Conservation (phyloP, 2,113 vertebrate genomes). For the Otus sunia region DNA sequence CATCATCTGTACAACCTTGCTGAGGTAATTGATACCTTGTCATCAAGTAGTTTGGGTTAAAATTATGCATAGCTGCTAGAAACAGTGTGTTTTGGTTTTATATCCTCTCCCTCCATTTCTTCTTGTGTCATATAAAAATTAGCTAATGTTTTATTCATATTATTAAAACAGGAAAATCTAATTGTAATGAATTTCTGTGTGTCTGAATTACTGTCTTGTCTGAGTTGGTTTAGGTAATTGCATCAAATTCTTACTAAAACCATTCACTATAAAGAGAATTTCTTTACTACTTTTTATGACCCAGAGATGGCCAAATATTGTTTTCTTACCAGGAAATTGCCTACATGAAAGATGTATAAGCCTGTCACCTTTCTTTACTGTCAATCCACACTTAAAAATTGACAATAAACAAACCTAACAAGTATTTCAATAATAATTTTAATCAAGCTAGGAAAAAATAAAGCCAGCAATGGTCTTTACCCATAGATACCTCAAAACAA, state of each 20-base stretch:
- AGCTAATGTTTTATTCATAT: neutral
- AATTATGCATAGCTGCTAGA: neutral
- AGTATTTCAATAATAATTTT: neutral
- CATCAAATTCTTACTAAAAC: neutral
- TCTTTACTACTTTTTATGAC: neutral
- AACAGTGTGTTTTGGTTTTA: neutral
- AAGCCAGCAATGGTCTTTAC: neutral
- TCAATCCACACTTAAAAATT: neutral
- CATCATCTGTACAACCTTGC: neutral
- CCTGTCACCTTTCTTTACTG: neutral
- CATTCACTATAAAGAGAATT: neutral
- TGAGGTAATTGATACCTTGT: neutral
- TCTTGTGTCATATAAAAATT: neutral
- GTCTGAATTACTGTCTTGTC: neutral
- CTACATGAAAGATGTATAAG: accelerated
- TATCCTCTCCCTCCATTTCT: neutral
- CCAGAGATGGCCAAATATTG: neutral
- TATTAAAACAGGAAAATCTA: neutral
- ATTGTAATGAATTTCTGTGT: neutral
- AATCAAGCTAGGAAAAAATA: neutral
- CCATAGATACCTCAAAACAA: neutral
- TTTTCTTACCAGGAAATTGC: neutral
- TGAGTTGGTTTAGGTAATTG: neutral
- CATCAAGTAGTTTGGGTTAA: neutral
- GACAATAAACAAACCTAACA: neutral